phyloP scores from a whole-genome alignment of 1,140 invertebrate species.

The Helicoverpa zea region DNA sequence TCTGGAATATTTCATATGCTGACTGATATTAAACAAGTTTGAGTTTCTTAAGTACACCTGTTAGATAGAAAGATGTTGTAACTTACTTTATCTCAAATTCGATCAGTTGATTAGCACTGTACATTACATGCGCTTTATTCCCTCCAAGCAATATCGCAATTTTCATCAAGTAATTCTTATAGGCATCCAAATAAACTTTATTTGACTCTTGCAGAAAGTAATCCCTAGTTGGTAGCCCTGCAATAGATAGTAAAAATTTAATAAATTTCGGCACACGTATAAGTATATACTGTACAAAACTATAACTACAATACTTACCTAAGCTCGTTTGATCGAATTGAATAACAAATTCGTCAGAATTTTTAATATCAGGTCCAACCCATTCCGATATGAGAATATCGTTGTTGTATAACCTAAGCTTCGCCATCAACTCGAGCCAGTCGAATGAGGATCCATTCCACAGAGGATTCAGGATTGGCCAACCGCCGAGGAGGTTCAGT shows the following conservation, averaged over 20 bases:
- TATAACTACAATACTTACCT: conserved; percentile 73
- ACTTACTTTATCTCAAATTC: conserved; percentile 92
- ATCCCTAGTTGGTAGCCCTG: conserved; percentile 93
- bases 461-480: conserved; percentile 91
- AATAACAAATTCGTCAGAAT: conserved; percentile 94
- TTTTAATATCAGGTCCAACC: conserved; percentile 96
- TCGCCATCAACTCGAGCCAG: conserved; percentile 92
- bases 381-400: conserved; percentile 94
- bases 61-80: no score
- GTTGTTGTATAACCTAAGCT: conserved; percentile 93
- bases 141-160: conserved; percentile 91
- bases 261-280: no score
- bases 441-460: conserved; percentile 91
- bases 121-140: conserved; percentile 86
- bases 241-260: conserved; percentile 5
- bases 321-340: conserved; percentile 96
- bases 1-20: conserved; percentile 76
- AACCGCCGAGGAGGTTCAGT: conserved; percentile 92
- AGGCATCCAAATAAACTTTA: conserved; percentile 91
- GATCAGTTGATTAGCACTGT: conserved; percentile 91
- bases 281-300: no score
- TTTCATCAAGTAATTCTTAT: conserved; percentile 92
- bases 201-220: conserved; percentile 93
- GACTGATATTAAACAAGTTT: no score
- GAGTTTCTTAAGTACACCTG: no score